Evolutionary conservation across 2,888 invertebrate species (phyloP).

Genomic region (Digitonthophagus gazella): DNA sequence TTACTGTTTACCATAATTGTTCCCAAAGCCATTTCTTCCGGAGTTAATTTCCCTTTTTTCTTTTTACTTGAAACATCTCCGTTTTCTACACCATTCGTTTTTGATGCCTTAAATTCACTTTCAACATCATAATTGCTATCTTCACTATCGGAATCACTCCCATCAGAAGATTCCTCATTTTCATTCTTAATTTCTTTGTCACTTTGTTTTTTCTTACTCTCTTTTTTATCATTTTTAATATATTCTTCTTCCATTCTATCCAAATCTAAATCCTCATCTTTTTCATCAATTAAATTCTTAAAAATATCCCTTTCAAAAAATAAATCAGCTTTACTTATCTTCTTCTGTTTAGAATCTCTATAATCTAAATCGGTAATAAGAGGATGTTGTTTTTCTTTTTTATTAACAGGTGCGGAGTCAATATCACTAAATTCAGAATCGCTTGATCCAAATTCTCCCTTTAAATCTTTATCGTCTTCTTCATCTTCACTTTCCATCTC

Average conservation of each 20-base stretch:
- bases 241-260: slow-evolving; percentile 62
- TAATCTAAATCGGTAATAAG: slow-evolving; percentile 78
- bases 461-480: slow-evolving; percentile 51
- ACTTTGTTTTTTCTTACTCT: slow-evolving; percentile 26
- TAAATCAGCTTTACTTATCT: slow-evolving; percentile 74
- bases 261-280: slow-evolving; percentile 84
- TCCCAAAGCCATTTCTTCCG: slow-evolving; percentile 90
- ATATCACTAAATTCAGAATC: slow-evolving; percentile 57
- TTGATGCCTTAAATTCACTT: slow-evolving; percentile 41
- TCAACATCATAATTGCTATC: slow-evolving; percentile 54
- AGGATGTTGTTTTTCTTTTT: slow-evolving; percentile 60
- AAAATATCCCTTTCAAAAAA: slow-evolving; percentile 88
- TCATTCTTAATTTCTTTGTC: slow-evolving; percentile 29
- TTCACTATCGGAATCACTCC: slow-evolving; percentile 36
- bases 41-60: slow-evolving; percentile 65
- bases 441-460: slow-evolving; percentile 62
- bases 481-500: slow-evolving; percentile 61
- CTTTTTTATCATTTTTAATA: slow-evolving; percentile 28
- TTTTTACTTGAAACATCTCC: slow-evolving; percentile 52
- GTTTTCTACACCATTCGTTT: slow-evolving; percentile 49
- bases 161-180: slow-evolving; percentile 12
- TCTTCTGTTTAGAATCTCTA: slow-evolving; percentile 69
- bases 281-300: slow-evolving; percentile 75
- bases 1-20: slow-evolving; percentile 86
- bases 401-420: slow-evolving; percentile 39